Evolutionary conservation across 2,113 vertebrate species (phyloP), one percentile per base, ranked within the genome.

Genomic region (Dasyornis broadbenti): DNA sequence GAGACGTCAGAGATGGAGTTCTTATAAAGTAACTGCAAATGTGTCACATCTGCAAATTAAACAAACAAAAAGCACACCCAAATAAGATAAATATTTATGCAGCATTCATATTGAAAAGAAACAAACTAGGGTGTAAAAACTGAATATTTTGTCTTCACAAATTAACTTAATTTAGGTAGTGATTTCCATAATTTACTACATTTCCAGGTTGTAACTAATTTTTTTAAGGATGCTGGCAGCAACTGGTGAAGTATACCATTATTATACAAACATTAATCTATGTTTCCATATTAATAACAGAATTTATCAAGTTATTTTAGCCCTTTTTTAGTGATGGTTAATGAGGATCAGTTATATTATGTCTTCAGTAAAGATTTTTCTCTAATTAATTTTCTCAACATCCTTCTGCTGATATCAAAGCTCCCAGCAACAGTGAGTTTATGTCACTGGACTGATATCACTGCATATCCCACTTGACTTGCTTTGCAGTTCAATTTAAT

Each of bases 301-400:
- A 93, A 92, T 56, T 26, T 92, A 77, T 90, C 60, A 93, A 87
- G 92, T 92, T 94, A 93, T 90, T 10, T 50, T n/a, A 86, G 10
- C 10, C 30, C 2, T 44, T 83, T 89, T 96, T 87, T 45, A 57
- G 45, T 71, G 42, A 93, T 66, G 16, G 21, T 21, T 94, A 93
- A 96, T 88, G 88, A 95, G n/a, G 15, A 96, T 92, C 86, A 90
- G 83, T 71, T 65, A 65, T 57, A 93, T 91, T 95, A 89, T 88
- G 65, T 71, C 90, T 91, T 97, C 52, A 22, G 54, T 96, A 97
- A 96, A 92, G 31, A 79, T 93, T 97, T 90, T 96, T 95, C 65
- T 92, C 28, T 91, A 96, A 96, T 96, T 96, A 96, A 96, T 96
- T 97, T 95, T 95, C 86, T 95, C n/a, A 91, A 49, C 24, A 40